phyloP scores from a whole-genome alignment of 1,140 invertebrate genomes.

The Cecropterus lyciades region DNA sequence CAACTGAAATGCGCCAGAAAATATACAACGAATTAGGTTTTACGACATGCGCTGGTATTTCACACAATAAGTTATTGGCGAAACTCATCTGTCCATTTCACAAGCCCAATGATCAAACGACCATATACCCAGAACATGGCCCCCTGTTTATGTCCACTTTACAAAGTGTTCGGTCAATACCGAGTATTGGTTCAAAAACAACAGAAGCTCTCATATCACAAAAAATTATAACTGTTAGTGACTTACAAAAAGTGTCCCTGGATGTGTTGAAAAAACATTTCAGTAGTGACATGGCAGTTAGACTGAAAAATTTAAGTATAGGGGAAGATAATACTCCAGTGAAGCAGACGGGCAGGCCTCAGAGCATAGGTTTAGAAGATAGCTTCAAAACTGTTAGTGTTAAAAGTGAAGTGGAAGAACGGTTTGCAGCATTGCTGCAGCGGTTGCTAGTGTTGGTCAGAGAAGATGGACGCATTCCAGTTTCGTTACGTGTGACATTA shows the following conservation, averaged over 20 bases:
- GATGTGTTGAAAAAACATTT: conserved; percentile 85
- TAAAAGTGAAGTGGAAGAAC: conserved; percentile 89
- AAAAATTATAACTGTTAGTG: conserved; percentile 87
- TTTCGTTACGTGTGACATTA: conserved; percentile 89
- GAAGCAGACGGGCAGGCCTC: conserved; percentile 88
- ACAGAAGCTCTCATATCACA: conserved; percentile 86
- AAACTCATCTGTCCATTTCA: conserved; percentile 90
- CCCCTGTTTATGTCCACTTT: conserved; percentile 87
- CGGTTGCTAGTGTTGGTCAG: conserved; percentile 88
- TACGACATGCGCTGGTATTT: conserved; percentile 92
- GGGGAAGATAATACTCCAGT: conserved; percentile 89
- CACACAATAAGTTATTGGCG: conserved; percentile 93
- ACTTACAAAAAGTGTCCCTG: conserved; percentile 87
- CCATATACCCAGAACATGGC: conserved; percentile 88
- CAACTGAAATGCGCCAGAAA: conserved; percentile 88
- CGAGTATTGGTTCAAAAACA: conserved; percentile 90
- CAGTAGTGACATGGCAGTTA: conserved; percentile 87
- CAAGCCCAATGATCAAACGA: conserved; percentile 93
- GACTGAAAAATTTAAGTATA: conserved; percentile 88
- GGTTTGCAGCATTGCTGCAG: conserved; percentile 87
- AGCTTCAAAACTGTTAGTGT: conserved; percentile 88
- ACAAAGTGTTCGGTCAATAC: conserved; percentile 86
- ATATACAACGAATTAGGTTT: conserved; percentile 88
- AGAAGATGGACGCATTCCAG: conserved; percentile 91
- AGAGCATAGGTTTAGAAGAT: conserved; percentile 91